Evolutionary conservation across 2,113 vertebrate species (phyloP).

Genomic region (Potamarius usumacintae): DNA sequence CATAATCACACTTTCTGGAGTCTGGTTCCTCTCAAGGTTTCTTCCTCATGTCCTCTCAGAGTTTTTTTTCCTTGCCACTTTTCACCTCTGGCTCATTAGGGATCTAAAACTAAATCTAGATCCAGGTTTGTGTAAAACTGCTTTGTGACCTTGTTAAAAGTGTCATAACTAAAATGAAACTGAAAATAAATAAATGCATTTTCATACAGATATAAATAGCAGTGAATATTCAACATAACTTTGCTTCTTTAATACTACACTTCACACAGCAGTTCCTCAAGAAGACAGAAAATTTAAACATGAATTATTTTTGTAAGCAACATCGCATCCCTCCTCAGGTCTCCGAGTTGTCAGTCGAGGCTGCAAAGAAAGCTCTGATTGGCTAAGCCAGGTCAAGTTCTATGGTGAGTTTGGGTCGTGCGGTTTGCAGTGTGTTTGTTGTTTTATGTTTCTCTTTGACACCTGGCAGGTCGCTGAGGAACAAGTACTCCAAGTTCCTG

Average conservation of each 20-base stretch:
- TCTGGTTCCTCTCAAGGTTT: not conserved
- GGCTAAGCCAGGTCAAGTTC: conserved; percentile 73
- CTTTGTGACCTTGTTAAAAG: not conserved
- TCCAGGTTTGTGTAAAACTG: not conserved
- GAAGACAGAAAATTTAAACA: not conserved
- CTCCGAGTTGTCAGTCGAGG: not conserved
- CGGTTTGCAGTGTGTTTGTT: conserved; percentile 72
- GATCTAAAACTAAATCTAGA: not conserved
- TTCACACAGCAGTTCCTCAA: not conserved
- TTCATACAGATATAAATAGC: not conserved
- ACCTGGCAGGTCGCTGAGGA: conserved; percentile 90
- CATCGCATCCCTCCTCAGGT: not conserved
- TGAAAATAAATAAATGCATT: not conserved
- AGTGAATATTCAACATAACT: not conserved
- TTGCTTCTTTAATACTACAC: conserved; percentile 13
- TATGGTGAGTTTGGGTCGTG: conserved; percentile 80
- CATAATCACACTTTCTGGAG: not conserved
- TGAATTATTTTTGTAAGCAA: not conserved
- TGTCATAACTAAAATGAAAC: not conserved
- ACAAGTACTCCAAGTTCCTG: conserved; percentile 88
- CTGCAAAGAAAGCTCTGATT: not conserved
- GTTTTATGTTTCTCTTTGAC: conserved; percentile 79
- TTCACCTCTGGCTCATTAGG: not conserved
- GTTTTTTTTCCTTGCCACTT: not conserved
- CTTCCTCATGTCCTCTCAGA: not conserved